A percentile compares a stretch with the other conserved stretches of the same genome.
Evolutionary conservation across 2,888 invertebrate genomes (phyloP).

Genomic region (Girardia tigrina): DNA sequence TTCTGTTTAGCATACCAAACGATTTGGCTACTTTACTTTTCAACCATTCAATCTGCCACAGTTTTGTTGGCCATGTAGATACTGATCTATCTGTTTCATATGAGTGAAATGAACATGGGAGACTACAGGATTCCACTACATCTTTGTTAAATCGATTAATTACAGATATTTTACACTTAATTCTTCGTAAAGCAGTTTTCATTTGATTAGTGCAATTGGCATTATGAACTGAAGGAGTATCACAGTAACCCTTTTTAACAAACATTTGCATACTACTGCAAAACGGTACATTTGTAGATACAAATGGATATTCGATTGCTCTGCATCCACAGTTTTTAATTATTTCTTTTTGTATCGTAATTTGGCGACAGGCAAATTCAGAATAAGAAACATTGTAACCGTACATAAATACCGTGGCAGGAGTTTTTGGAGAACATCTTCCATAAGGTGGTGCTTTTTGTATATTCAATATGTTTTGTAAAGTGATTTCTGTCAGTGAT

Average conservation of each 20-base stretch:
- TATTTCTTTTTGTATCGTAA: slow-evolving; percentile 33
- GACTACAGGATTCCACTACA: slow-evolving; percentile 34
- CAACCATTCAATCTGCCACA: slow-evolving; percentile 35
- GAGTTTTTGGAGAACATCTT: slow-evolving; percentile 32
- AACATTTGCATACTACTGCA: slow-evolving; percentile 33
- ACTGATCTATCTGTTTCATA: slow-evolving; percentile 33
- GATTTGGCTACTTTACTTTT: background rate
- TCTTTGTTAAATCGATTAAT: slow-evolving; percentile 34
- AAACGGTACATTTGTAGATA: slow-evolving; percentile 25
- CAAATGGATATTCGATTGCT: slow-evolving; percentile 36
- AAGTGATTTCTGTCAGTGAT: slow-evolving; percentile 32
- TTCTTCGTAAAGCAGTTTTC: slow-evolving; percentile 1
- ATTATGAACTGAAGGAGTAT: background rate
- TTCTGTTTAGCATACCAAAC: slow-evolving; percentile 30
- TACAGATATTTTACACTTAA: slow-evolving; percentile 29
- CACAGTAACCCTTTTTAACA: slow-evolving; percentile 27
- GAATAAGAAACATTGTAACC: slow-evolving; percentile 27
- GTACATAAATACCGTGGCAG: slow-evolving; percentile 21
- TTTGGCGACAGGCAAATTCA: slow-evolving; percentile 34
- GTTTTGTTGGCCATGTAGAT: slow-evolving; percentile 36
- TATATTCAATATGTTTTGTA: slow-evolving; percentile 31
- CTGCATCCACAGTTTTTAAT: slow-evolving; percentile 30
- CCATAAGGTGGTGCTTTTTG: slow-evolving; percentile 37
- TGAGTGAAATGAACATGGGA: slow-evolving; percentile 35
- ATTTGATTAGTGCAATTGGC: background rate